These are phyloP conservation scores for Coleophora deauratella DNA, from an alignment of 2,888 invertebrate genomes.

Conservation along the genomic window DNA sequence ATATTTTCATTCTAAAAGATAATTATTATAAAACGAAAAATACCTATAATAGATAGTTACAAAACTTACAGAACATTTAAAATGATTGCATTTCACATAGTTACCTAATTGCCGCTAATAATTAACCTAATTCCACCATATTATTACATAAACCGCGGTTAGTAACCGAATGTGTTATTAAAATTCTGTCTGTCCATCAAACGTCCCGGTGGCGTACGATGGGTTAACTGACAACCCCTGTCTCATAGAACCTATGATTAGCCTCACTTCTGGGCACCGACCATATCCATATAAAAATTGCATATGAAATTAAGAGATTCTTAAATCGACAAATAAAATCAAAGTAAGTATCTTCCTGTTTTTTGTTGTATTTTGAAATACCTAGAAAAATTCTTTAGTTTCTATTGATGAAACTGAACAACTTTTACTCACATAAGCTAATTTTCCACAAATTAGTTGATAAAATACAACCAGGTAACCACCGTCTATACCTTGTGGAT, in stretches of 20 bases:
- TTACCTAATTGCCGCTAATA: slow-evolving; percentile 9
- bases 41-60: slow-evolving; percentile 1
- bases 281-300: slow-evolving; percentile 16
- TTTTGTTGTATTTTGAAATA: too few species aligned
- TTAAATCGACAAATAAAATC: too few species aligned
- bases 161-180: slow-evolving; percentile 49
- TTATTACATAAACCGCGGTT: slow-evolving; percentile 18
- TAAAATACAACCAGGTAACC: too few species aligned
- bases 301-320: too few species aligned
- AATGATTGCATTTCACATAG: slow-evolving; percentile 30
- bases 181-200: slow-evolving; percentile 59
- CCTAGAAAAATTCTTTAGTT: too few species aligned
- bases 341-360: too few species aligned
- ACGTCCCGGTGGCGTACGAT: slow-evolving; percentile 58
- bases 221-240: slow-evolving; percentile 40
- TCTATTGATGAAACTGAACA: too few species aligned
- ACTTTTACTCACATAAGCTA: too few species aligned
- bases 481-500: too few species aligned
- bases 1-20: too few species aligned
- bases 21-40: too few species aligned
- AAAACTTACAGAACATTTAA: slow-evolving; percentile 21
- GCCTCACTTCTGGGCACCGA: slow-evolving; percentile 25
- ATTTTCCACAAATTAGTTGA: too few species aligned
- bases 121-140: slow-evolving; percentile 16
- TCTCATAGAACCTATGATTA: slow-evolving; percentile 54